Conservation (phyloP, 1,140 invertebrate genomes). For the Drosophila auraria region DNA sequence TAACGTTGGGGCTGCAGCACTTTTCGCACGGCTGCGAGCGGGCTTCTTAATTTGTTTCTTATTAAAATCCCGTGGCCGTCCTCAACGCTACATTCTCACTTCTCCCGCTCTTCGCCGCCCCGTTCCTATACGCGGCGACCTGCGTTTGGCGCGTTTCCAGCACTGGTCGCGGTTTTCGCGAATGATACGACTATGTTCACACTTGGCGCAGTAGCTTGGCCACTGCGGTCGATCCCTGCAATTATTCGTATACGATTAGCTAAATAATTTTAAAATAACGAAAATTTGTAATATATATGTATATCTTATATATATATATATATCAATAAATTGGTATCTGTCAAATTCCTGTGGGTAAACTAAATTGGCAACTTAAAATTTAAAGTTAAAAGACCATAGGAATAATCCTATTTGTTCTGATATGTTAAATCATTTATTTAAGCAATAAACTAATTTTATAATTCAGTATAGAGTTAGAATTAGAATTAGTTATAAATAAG, state of each 20-base stretch:
- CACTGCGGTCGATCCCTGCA: background rate
- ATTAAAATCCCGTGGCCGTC: conserved; percentile 68
- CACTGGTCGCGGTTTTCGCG: conserved; percentile 59
- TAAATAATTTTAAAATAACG: background rate
- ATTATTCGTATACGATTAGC: background rate
- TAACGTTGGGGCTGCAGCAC: conserved; percentile 10
- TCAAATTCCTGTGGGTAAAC: background rate
- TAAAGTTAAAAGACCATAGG: background rate
- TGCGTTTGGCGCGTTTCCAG: conserved; percentile 58
- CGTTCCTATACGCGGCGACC: conserved; percentile 41
- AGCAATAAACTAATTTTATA: background rate
- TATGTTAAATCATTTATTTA: background rate
- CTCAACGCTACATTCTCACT: conserved; percentile 77
- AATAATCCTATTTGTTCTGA: no score
- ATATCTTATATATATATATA: background rate
- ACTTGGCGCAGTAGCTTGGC: conserved; percentile 24
- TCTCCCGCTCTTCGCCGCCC: conserved; percentile 45
- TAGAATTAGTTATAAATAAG: no score
- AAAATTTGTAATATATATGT: background rate
- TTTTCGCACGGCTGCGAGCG: conserved; percentile 51
- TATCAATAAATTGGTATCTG: background rate
- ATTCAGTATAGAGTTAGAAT: no score
- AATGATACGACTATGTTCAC: conserved; percentile 31
- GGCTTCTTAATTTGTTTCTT: conserved; percentile 64
- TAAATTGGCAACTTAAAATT: background rate